Evolutionary conservation across 2,797 vertebrate genomes (phyloP).

Genomic region (Gadopsis bispinosus): DNA sequence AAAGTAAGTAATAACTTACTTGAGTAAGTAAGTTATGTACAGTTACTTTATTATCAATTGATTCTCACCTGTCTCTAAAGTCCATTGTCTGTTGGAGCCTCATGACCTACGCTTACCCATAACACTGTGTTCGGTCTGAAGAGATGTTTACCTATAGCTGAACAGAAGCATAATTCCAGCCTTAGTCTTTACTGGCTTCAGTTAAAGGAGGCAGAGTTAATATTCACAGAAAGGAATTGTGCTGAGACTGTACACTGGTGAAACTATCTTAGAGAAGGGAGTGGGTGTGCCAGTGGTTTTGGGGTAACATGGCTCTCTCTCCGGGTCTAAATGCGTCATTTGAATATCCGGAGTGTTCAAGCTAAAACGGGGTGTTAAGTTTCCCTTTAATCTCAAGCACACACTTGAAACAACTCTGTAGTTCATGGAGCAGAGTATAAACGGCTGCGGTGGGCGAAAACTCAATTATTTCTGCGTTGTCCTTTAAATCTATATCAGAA

Average conservation of each 20-base stretch:
- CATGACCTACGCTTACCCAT: background rate
- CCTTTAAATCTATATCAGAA: constrained; percentile 57
- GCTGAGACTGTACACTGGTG: background rate
- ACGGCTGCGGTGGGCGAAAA: constrained; percentile 53
- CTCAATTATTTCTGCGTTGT: constrained; percentile 70
- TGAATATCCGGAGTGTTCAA: constrained; percentile 5
- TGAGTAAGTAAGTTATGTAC: background rate
- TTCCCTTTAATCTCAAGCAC: constrained; percentile 47
- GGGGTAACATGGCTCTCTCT: constrained; percentile 8
- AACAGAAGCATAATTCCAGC: background rate
- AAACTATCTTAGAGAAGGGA: constrained; percentile 10
- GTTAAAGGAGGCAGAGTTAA: constrained; percentile 12
- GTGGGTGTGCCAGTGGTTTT: constrained; percentile 1
- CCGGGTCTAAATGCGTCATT: constrained; percentile 5
- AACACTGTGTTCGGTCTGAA: background rate
- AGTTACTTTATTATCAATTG: background rate
- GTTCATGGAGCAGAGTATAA: constrained; percentile 40
- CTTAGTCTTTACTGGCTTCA: background rate
- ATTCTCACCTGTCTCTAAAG: background rate
- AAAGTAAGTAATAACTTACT: no score
- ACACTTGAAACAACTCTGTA: constrained; percentile 48
- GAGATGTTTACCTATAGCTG: constrained; percentile 8
- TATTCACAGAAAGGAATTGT: background rate
- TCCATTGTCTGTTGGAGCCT: background rate
- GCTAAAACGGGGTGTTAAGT: constrained; percentile 32